Conservation (phyloP, 1,140 invertebrate species). For the Sesamia nonagrioides region DNA sequence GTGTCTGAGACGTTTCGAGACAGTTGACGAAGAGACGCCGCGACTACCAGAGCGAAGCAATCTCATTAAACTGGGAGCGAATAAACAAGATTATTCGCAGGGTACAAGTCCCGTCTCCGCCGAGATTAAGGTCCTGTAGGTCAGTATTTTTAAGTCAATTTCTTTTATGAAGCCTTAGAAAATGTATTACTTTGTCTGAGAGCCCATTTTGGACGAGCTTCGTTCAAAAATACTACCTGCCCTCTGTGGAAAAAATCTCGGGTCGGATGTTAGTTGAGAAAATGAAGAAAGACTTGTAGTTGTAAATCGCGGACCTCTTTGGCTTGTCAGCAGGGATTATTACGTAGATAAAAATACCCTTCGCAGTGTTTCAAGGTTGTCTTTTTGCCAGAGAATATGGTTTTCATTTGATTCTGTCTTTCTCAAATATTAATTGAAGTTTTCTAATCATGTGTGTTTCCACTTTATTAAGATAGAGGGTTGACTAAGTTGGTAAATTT, state of each 20-base stretch:
- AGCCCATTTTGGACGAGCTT: slow-evolving; percentile 31
- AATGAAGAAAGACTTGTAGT: slow-evolving; percentile 29
- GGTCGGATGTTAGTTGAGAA: slow-evolving; percentile 20
- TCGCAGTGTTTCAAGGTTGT: slow-evolving; percentile 8
- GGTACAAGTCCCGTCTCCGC: slow-evolving; percentile 55
- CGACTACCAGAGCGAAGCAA: slow-evolving; percentile 52
- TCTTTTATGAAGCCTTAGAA: slow-evolving; percentile 50
- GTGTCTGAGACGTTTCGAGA: slow-evolving; percentile 31
- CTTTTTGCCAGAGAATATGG: not conserved
- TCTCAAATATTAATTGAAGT: slow-evolving; percentile 27
- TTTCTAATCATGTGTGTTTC: slow-evolving; percentile 26
- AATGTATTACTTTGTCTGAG: slow-evolving; percentile 45
- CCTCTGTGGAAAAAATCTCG: slow-evolving; percentile 31
- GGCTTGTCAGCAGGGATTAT: slow-evolving; percentile 23
- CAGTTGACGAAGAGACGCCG: slow-evolving; percentile 41
- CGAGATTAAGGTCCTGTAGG: slow-evolving; percentile 57
- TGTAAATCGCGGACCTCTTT: slow-evolving; percentile 17
- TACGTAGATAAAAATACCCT: slow-evolving; percentile 6
- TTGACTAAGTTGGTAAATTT: not conserved
- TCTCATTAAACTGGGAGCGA: slow-evolving; percentile 62
- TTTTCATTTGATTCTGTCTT: slow-evolving; percentile 17
- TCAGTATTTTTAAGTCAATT: slow-evolving; percentile 60
- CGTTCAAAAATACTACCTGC: slow-evolving; percentile 37
- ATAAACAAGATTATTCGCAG: slow-evolving; percentile 66
- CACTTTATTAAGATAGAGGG: slow-evolving; percentile 16